A percentile compares a stretch with the other conserved stretches of the same genome.
Conservation (phyloP, 2,113 vertebrate genomes). For the Solea solea region DNA sequence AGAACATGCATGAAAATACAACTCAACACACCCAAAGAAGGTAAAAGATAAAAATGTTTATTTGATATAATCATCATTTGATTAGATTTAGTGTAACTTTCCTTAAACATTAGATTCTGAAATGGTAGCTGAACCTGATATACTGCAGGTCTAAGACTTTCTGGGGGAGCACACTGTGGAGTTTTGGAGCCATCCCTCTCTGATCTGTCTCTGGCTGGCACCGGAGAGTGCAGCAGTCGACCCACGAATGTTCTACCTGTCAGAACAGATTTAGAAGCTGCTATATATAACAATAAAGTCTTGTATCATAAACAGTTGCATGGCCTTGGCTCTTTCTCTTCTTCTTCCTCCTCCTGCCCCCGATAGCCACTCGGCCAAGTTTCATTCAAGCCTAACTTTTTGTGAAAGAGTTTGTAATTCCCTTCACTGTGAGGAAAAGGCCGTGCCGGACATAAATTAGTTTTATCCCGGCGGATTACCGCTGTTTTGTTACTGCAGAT, state of each 20-base stretch:
- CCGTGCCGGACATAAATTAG: constrained; percentile 27
- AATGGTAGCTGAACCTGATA: background rate
- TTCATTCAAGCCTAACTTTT: constrained; percentile 14
- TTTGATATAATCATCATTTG: background rate
- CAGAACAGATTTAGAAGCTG: constrained; percentile 56
- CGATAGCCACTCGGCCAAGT: constrained; percentile 12
- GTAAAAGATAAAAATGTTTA: background rate
- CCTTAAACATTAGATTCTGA: background rate
- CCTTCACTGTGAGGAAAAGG: constrained; percentile 6
- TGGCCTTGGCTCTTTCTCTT: constrained; percentile 21
- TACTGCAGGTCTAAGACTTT: constrained; percentile 10
- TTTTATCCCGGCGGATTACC: constrained; percentile 22
- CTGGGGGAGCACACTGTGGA: constrained; percentile 9
- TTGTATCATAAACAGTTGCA: constrained; percentile 41
- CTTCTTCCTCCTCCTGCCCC: background rate
- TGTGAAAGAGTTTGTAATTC: constrained; percentile 4
- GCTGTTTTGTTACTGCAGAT: constrained; percentile 22
- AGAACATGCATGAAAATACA: no score
- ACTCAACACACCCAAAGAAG: background rate
- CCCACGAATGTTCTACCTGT: constrained; percentile 54
- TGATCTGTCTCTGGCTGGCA: constrained; percentile 32
- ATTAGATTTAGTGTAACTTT: background rate
- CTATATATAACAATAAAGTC: constrained; percentile 37
- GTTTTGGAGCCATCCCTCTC: constrained; percentile 20
- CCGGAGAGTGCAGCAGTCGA: constrained; percentile 28